Evolutionary conservation across 1,140 invertebrate genomes (phyloP).

Genomic region (Asobara japonica): DNA sequence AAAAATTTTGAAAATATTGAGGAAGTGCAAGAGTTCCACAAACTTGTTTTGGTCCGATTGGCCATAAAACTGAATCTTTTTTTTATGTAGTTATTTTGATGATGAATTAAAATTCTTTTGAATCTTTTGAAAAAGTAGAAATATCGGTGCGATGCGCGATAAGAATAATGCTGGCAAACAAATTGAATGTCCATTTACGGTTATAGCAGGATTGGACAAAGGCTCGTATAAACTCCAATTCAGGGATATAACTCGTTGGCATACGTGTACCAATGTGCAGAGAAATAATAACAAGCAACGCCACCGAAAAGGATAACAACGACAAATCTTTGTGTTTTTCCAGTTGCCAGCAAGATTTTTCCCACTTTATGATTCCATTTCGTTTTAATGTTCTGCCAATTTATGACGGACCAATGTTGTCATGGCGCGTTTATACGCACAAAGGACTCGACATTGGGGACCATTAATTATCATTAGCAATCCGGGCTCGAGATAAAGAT

Average conservation of each 20-base stretch:
- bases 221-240: conserved; percentile 33
- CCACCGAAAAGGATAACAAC: not conserved
- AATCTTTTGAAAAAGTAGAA: not conserved
- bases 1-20: too few relatives aligned
- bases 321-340: not conserved
- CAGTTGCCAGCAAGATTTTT: not conserved
- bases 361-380: not conserved
- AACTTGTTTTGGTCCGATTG: too few relatives aligned
- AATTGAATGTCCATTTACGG: conserved; percentile 53
- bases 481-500: not conserved
- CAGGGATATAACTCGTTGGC: not conserved
- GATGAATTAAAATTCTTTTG: not conserved
- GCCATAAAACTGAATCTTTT: too few relatives aligned
- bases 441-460: not conserved
- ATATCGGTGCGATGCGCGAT: conserved; percentile 41
- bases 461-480: not conserved
- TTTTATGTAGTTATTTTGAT: too few relatives aligned
- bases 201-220: conserved; percentile 28
- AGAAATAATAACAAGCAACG: conserved; percentile 21
- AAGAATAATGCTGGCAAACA: conserved; percentile 45
- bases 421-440: not conserved
- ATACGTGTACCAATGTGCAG: not conserved
- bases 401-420: not conserved
- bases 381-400: not conserved
- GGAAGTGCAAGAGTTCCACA: too few relatives aligned